Evolutionary conservation across 2,113 vertebrate species (phyloP).

Genomic region (Ancistrus triradiatus): DNA sequence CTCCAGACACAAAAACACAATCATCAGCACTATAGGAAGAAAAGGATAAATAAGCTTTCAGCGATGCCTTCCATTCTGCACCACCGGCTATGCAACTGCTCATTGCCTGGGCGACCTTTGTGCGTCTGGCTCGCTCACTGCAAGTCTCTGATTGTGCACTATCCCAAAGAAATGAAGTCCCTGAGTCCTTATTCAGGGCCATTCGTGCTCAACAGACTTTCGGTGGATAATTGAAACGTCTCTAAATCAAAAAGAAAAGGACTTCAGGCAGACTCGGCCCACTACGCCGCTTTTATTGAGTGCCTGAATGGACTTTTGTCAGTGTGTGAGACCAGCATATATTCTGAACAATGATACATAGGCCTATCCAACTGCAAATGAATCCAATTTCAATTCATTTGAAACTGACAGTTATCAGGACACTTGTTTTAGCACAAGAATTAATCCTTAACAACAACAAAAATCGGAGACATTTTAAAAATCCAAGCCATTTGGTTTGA

Average conservation of each 20-base stretch:
- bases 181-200: conserved; percentile 16
- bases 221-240: conserved; percentile 33
- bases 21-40: neutral
- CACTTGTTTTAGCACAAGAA: neutral
- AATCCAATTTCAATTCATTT: neutral
- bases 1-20: neutral
- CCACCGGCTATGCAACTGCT: neutral
- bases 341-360: neutral
- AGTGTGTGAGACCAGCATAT: conserved; percentile 18
- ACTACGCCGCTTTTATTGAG: conserved; percentile 21
- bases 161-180: conserved; percentile 22
- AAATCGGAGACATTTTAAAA: too few species aligned
- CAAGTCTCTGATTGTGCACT: conserved; percentile 12
- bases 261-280: neutral
- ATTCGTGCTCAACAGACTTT: conserved; percentile 17
- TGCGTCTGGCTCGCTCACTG: conserved; percentile 6
- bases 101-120: conserved; percentile 10
- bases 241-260: conserved; percentile 21
- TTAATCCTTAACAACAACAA: neutral
- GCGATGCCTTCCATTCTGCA: neutral
- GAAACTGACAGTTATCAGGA: neutral
- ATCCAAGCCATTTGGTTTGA: too few species aligned
- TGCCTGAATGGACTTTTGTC: conserved; percentile 34
- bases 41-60: conserved; percentile 8
- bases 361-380: neutral